Base-by-base conservation (phyloP, 2,888 invertebrate genomes). In the Ecliptopera silaceata region DNA sequence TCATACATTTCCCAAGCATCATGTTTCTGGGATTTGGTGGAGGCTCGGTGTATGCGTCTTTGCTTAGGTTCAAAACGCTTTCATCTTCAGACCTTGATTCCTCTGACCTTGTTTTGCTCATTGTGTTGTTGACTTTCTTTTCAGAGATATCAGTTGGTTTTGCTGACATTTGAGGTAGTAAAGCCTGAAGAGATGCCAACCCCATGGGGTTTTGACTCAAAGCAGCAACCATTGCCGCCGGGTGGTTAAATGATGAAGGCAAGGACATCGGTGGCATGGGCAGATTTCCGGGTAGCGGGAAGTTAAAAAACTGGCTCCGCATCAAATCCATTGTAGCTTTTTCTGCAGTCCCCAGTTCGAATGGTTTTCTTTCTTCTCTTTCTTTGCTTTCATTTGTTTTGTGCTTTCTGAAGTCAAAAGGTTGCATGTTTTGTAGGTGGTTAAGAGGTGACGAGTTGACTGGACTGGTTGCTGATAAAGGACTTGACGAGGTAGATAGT, bases 391-490 rank as follows among this genome's bases (percentile, higher is more conserved):
- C 91, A 58, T 61, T 86, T 59, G 83, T 71, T 64, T 82, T 86
- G 51, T 83, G 77, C 71, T 97, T 97, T 26, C 97, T 94, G 78
- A 96, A 98, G 82, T 98, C 98, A 80, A 97, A 97, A 0, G 98
- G 98, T 78, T 98, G 98, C 98, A 98, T 98, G 73, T 95, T 98
- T 87, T 98, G 97, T 44, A 98, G 92, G 72, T 97, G 94, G 82
- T 96, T 97, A 63, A 98, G 90, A 2, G 98, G 98, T 8, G 96
- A 96, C 26, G 93, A 92, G 64, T 94, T 93, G 20, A 93, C 80
- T 39, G 94, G 94, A 86, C 94, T 94, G 74, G 93, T 92, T 44
- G 82, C 78, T 31, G 88, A 90, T 8, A 83, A 67, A 44, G 89
- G 90, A 69, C 90, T 91, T 57, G 90, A 90, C 76, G 91, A 88